Evolutionary conservation across 64 coral and sea anemone genomes (phyloP).

Genomic region (Pocillopora damicornis): DNA sequence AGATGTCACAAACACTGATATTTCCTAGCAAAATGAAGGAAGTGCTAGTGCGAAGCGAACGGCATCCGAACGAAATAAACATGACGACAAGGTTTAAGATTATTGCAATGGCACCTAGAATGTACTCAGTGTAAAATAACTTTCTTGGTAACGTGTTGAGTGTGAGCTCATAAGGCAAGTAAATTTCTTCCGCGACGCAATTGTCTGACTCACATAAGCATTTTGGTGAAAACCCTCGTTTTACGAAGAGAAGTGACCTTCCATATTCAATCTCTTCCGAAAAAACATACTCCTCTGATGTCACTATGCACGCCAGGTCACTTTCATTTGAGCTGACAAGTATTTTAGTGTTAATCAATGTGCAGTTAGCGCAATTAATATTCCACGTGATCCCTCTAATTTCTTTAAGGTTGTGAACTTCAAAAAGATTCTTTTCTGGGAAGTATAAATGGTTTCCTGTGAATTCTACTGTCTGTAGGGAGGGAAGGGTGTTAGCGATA

Average conservation of each 20-base stretch:
- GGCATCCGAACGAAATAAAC: slow-evolving; percentile 2
- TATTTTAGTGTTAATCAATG: slow-evolving; percentile 1
- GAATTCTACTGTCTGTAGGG: slow-evolving; percentile 7
- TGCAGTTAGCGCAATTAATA: slow-evolving; percentile 1
- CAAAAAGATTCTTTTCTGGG: slow-evolving; percentile 11
- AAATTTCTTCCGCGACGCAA: not conserved
- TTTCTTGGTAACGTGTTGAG: slow-evolving; percentile 38
- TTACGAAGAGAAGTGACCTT: slow-evolving; percentile 18
- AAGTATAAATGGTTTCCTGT: slow-evolving; percentile 30
- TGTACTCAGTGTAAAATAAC: slow-evolving; percentile 53
- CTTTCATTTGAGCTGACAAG: not conserved
- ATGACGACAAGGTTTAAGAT: slow-evolving; percentile 30
- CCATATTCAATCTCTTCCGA: slow-evolving; percentile 35
- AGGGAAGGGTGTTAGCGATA: not conserved
- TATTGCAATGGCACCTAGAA: slow-evolving; percentile 24
- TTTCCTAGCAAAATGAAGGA: slow-evolving; percentile 52
- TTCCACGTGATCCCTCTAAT: slow-evolving; percentile 27
- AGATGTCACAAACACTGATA: slow-evolving; percentile 40
- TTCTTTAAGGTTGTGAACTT: not conserved
- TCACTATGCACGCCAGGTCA: not conserved
- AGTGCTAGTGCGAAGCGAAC: slow-evolving; percentile 21
- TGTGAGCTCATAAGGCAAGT: not conserved
- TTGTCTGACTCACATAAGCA: slow-evolving; percentile 31
- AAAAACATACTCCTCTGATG: not conserved
- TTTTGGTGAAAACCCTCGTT: slow-evolving; percentile 46